A percentile compares a stretch with the other conserved stretches of the same genome.
phyloP scores from a whole-genome alignment of 2,888 invertebrate species.

The Gasteruption jaculator region DNA sequence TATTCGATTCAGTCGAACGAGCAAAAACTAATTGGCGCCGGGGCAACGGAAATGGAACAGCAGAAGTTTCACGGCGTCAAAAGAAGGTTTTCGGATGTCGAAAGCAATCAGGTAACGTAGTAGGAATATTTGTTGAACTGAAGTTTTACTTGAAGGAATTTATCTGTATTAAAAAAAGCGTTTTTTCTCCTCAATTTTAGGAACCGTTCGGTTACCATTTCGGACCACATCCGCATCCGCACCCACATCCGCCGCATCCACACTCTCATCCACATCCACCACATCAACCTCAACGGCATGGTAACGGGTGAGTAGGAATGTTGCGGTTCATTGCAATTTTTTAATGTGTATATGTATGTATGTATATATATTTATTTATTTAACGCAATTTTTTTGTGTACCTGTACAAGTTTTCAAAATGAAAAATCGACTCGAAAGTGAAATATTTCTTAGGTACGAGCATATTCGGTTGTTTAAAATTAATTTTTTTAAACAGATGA shows the following conservation, averaged over 20 bases:
- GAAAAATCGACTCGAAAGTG: no score
- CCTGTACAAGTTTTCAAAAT: no score
- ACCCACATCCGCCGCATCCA: no score
- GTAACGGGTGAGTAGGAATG: slow-evolving; percentile 46
- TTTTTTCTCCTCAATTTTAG: slow-evolving; percentile 8
- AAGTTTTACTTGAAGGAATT: background rate
- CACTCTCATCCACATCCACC: background rate
- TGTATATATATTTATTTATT: slow-evolving; percentile 3
- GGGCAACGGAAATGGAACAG: slow-evolving; percentile 41
- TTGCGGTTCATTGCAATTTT: slow-evolving; percentile 6
- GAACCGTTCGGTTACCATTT: slow-evolving; percentile 1
- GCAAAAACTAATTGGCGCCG: slow-evolving; percentile 40
- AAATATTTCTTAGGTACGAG: no score
- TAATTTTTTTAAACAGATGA: no score
- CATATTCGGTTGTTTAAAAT: no score
- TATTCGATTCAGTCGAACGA: slow-evolving; percentile 44
- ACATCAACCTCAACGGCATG: slow-evolving; percentile 38
- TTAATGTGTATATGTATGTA: background rate
- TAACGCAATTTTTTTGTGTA: no score
- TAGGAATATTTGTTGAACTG: background rate
- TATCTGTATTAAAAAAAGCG: slow-evolving; percentile 3
- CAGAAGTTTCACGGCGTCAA: slow-evolving; percentile 46
- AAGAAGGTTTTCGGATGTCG: slow-evolving; percentile 46
- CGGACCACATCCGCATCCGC: background rate
- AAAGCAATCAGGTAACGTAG: slow-evolving; percentile 39